phyloP scores from a whole-genome alignment of 2,888 invertebrate species.

The Hypolimnas misippus region DNA sequence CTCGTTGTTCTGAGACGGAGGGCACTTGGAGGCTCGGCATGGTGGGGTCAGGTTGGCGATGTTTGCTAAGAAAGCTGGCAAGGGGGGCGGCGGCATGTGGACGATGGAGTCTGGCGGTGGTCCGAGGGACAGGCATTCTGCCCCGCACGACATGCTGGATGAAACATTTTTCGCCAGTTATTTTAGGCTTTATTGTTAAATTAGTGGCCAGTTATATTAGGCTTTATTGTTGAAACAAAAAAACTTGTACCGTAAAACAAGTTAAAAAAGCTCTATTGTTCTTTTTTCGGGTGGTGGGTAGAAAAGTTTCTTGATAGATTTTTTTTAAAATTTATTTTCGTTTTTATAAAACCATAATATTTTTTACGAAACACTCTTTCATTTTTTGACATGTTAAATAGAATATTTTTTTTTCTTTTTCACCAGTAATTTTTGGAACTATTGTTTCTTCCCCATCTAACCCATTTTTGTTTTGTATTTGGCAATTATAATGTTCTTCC shows the following conservation, averaged over 20 bases:
- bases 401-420: too few relatives aligned
- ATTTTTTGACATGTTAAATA: too few relatives aligned
- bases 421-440: too few relatives aligned
- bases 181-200: background rate
- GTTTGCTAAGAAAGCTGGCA: constrained; percentile 88
- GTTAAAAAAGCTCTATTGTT: too few relatives aligned
- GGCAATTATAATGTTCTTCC: background rate
- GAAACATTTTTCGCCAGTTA: background rate
- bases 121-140: constrained; percentile 85
- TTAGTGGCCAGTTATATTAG: background rate
- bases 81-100: constrained; percentile 93
- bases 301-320: too few relatives aligned
- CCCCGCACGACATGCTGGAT: constrained; percentile 82
- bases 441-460: too few relatives aligned
- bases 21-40: constrained; percentile 87
- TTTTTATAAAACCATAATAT: too few relatives aligned
- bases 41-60: constrained; percentile 85
- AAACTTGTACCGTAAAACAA: too few relatives aligned
- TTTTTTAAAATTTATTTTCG: too few relatives aligned
- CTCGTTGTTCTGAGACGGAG: constrained; percentile 80
- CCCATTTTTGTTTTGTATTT: background rate
- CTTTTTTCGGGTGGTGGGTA: too few relatives aligned
- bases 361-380: too few relatives aligned
- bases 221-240: background rate
- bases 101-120: constrained; percentile 93